Evolutionary conservation across 2,797 vertebrate genomes (phyloP).

Genomic region (Falco novaeseelandiae): DNA sequence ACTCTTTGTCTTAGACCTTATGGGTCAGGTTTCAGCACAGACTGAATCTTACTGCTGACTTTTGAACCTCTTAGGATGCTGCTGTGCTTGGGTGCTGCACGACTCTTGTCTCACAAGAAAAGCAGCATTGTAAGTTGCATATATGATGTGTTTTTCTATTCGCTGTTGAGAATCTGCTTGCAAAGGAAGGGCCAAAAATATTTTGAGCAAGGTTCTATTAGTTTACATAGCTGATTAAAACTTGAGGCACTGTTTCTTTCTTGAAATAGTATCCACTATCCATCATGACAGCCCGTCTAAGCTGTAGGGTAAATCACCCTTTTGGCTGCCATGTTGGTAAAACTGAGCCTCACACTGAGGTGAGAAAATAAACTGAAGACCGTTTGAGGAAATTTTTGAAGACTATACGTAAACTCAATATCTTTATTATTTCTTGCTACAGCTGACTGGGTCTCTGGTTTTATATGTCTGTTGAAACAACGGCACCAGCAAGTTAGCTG

Average conservation of each 20-base stretch:
- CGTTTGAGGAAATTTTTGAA: slow-evolving; percentile 9
- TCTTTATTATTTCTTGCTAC: slow-evolving; percentile 8
- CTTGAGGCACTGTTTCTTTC: background rate
- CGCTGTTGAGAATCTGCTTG: background rate
- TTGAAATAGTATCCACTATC: slow-evolving; percentile 21
- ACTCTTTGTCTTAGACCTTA: background rate
- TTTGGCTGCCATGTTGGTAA: background rate
- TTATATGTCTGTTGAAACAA: background rate
- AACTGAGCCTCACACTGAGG: background rate
- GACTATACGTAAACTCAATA: background rate
- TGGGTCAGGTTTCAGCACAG: background rate
- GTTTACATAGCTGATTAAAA: slow-evolving; percentile 51
- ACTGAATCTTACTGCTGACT: background rate
- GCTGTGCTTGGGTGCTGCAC: background rate
- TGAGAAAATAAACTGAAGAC: slow-evolving; percentile 36
- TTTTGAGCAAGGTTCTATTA: background rate
- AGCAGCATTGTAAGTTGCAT: background rate
- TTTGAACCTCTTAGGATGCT: slow-evolving; percentile 1
- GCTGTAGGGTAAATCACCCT: background rate
- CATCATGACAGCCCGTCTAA: background rate
- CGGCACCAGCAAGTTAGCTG: background rate
- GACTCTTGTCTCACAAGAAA: background rate
- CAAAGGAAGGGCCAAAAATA: slow-evolving; percentile 1
- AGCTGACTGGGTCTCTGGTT: background rate
- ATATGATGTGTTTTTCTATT: background rate